A percentile compares a stretch with the other conserved stretches of the same genome.
These are phyloP conservation scores for Chrysogorgia sp. DNA, from an alignment of 92 coral and sea anemone genomes.

Conservation along the genomic window DNA sequence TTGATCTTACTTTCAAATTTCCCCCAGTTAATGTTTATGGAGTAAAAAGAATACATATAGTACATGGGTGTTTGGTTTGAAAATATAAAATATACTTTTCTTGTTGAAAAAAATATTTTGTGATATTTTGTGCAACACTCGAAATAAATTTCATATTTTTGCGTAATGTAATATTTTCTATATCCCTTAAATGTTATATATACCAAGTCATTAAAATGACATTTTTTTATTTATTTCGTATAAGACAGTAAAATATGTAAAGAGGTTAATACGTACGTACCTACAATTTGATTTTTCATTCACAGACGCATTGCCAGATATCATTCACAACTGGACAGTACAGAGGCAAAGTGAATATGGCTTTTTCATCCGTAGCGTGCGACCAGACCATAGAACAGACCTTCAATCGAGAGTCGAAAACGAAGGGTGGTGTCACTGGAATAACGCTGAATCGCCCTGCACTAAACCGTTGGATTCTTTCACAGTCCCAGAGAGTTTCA, in stretches of 20 bases:
- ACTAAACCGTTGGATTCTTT: conserved; percentile 40
- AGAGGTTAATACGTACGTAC: conserved; percentile 17
- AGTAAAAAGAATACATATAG: too few species aligned
- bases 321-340: conserved; percentile 40
- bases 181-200: not conserved
- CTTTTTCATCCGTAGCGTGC: conserved; percentile 37
- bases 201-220: not conserved
- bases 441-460: conserved; percentile 37
- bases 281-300: conserved; percentile 15
- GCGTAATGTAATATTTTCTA: conserved; percentile 10
- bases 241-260: conserved; percentile 8
- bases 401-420: conserved; percentile 36
- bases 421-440: conserved; percentile 30
- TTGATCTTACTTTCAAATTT: conserved; percentile 17
- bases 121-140: conserved; percentile 6
- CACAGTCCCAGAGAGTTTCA: conserved; percentile 34
- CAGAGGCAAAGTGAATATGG: conserved; percentile 35
- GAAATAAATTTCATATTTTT: not conserved
- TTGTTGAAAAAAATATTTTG: not conserved
- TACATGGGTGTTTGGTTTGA: too few species aligned
- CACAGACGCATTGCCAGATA: conserved; percentile 25
- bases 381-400: conserved; percentile 32
- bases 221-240: too few species aligned
- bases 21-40: too few species aligned
- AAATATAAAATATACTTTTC: too few species aligned